A percentile compares a stretch with the other conserved stretches of the same genome.
Conservation (phyloP, 2,113 vertebrate genomes). For the Cromileptes altivelis region DNA sequence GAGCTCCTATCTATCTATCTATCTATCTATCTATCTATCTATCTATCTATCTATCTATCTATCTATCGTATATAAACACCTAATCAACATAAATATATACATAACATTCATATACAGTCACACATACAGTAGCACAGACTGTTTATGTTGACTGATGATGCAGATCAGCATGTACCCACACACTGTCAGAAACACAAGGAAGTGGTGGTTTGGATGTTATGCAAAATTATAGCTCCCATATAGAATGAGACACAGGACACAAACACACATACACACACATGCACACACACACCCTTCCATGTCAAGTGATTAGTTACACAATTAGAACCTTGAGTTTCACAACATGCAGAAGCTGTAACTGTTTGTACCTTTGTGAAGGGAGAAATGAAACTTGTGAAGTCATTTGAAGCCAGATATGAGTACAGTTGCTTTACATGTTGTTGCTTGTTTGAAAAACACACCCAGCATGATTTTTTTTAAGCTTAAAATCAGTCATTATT, state of each 20-base stretch:
- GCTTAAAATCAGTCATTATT: neutral
- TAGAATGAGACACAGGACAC: slow-evolving; percentile 11
- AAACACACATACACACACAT: slow-evolving; percentile 10
- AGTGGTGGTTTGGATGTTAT: slow-evolving; percentile 51
- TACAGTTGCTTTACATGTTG: neutral
- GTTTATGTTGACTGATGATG: slow-evolving; percentile 44
- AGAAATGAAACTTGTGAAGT: slow-evolving; percentile 77
- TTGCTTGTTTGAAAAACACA: neutral
- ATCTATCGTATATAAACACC: neutral
- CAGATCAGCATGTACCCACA: slow-evolving; percentile 44
- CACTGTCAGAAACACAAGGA: slow-evolving; percentile 36
- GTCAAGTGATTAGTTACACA: slow-evolving; percentile 75
- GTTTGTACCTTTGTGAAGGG: slow-evolving; percentile 40
- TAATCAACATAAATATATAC: slow-evolving; percentile 2
- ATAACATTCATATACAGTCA: slow-evolving; percentile 36
- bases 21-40: too few species aligned
- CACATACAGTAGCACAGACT: slow-evolving; percentile 17
- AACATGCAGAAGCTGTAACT: slow-evolving; percentile 72
- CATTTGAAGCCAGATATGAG: slow-evolving; percentile 1
- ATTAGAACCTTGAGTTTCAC: slow-evolving; percentile 46
- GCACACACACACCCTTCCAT: slow-evolving; percentile 14
- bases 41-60: too few species aligned
- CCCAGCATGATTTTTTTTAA: neutral
- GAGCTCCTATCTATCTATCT: neutral
- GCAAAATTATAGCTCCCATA: slow-evolving; percentile 42